Conservation (phyloP, 2,797 vertebrate genomes). For the Erithacus rubecula region DNA sequence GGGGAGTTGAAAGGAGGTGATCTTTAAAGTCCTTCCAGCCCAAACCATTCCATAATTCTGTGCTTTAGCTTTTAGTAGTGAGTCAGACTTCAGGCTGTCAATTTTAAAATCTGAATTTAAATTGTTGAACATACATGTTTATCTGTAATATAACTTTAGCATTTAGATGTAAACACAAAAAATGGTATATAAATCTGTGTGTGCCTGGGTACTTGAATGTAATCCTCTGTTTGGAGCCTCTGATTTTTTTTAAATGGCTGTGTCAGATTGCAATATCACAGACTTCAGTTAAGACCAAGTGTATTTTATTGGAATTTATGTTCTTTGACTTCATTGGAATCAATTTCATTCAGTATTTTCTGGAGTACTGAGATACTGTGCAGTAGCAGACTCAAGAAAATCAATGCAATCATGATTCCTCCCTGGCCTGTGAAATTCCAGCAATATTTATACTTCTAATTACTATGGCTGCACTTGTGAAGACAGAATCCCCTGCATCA, state of each 20-base stretch:
- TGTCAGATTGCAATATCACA: not conserved
- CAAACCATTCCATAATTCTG: not conserved
- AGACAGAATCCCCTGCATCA: accelerated
- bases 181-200: not conserved
- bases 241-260: not conserved
- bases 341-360: not conserved
- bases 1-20: not conserved
- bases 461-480: not conserved
- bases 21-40: not conserved
- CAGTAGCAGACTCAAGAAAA: not conserved
- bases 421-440: not conserved
- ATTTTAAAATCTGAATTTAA: not conserved
- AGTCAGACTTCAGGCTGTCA: not conserved
- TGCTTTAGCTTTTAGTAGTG: not conserved
- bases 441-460: not conserved
- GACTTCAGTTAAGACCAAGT: not conserved
- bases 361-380: not conserved
- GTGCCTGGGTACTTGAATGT: not conserved
- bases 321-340: not conserved
- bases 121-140: not conserved
- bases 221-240: not conserved
- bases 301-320: not conserved
- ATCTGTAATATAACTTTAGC: not conserved
- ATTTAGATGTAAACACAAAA: not conserved
- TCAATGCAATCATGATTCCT: not conserved